phyloP scores from a whole-genome alignment of 2,113 vertebrate genomes.

The Danio rerio region GRCz12tu NC_133176.1:24907501-24908000 shows the following conservation, averaged over 20 bases:
- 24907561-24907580: conserved; percentile 54
- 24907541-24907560: conserved; percentile 79
- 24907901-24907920: background rate
- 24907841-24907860: conserved; percentile 61
- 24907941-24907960: background rate
- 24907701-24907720: conserved; percentile 61
- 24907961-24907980: background rate
- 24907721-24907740: conserved; percentile 63
- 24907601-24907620: conserved; percentile 96
- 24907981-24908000: background rate
- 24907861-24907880: conserved; percentile 49
- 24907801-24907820: conserved; percentile 4
- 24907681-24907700: conserved; percentile 78
- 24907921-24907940: background rate
- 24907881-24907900: background rate
- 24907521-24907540: conserved; percentile 56
- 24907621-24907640: conserved; percentile 84
- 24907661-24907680: conserved; percentile 82
- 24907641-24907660: conserved; percentile 89
- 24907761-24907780: conserved; percentile 21
- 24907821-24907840: conserved; percentile 53
- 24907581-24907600: conserved; percentile 53
- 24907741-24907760: background rate
- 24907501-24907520: conserved; percentile 1
- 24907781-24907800: conserved; percentile 36